Base-by-base conservation (phyloP, 2,797 vertebrate genomes). In the Paramormyrops hopkinsi region DNA sequence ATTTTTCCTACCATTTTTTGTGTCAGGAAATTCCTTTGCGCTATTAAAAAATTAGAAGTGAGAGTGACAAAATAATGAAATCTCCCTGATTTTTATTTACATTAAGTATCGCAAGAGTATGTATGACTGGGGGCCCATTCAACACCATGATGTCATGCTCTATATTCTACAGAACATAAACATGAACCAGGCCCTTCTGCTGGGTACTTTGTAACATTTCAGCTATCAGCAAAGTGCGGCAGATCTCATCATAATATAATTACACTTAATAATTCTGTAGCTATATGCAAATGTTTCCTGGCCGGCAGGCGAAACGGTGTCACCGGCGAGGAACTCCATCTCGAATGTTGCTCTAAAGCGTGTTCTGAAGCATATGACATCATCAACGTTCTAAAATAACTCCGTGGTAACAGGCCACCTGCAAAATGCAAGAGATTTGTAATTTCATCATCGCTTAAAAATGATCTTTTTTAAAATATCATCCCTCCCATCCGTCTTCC, bases 221-320 rank as follows among this genome's bases (percentile, higher is more conserved):
- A 56, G 51, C 7, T 29, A 33, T 86, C 82, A 12, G 25, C 50
- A 51, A 19, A 19, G 33, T n/a, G 29, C 14, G 12, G 85, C 51
- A 33, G 6, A 33, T 37, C 14, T 56, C 85, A 41, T 59, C 85
- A 11, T 29, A 12, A 41, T 41, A 17, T 56, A 56, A 56, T 87
- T 19, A 9, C 25, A 41, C 33, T 87, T 87, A 54, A 56, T 56
- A 56, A 56, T 33, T 51, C 85, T 56, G 51, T 33, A 41, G 33
- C 85, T 56, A 19, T n/a, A 87, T 87, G 85, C 85, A 87, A 56
- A 87, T 84, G 51, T 86, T 54, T 53, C 48, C 85, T 56, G 22
- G 50, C 51, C 19, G 8, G 6, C 29, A 41, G 29, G 19, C 53
- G 3, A 44, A n/a, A 37, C 8, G 5, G 14, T 1, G 1, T 86